Base-by-base conservation (phyloP, 2,113 vertebrate species). In the Anarhynchus alexandrinus region DNA sequence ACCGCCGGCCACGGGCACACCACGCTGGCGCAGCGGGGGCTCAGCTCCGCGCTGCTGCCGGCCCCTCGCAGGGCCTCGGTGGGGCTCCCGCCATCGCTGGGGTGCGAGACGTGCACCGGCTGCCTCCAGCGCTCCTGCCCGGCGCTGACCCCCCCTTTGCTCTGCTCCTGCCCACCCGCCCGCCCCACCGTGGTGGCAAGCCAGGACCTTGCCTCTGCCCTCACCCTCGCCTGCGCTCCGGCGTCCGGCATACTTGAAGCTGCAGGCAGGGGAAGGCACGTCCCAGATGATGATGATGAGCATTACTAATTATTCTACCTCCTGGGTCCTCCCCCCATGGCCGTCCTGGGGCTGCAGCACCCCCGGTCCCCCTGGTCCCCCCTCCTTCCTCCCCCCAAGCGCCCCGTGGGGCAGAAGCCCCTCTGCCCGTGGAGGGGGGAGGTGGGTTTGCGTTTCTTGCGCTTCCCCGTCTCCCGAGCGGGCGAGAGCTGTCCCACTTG, bases 241-340 rank as follows among this genome's bases (percentile, higher is more conserved):
- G 21, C 9, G 1, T 8, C 36, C 54, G 9, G 25, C 22, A 3
- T 22, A 26, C 79, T 49, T 47, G 52, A 71, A 77, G 74, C 88
- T 38, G 59, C 15, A 6, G 88, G 67, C 27, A 29, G 64, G 87
- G 77, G 34, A n/a, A 22, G 90, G 61, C 26, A 2, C 2, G 2
- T 65, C 70, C 85, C 81, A 74, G 86, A 79, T 59, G 62, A 70
- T 40, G 62, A 70, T 40, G 74, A 71, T 8, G 84, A 95, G 93
- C 91, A 38, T 86, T 86, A 49, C 72, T 91, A 51, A 88, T 76
- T 87, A 84, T 95, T 97, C 98, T 98, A 98, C 98, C 98, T 98
- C 98, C 97, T 61, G 95, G 95, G 73, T 94, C 77, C 93, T 62
- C 57, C 83, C 77, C 71, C 3, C 17, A 12, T 0, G 17, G 18